These are phyloP conservation scores for Sorex maritimensis DNA, from an alignment of 2,797 vertebrate genomes.

Conservation along the genomic window DNA sequence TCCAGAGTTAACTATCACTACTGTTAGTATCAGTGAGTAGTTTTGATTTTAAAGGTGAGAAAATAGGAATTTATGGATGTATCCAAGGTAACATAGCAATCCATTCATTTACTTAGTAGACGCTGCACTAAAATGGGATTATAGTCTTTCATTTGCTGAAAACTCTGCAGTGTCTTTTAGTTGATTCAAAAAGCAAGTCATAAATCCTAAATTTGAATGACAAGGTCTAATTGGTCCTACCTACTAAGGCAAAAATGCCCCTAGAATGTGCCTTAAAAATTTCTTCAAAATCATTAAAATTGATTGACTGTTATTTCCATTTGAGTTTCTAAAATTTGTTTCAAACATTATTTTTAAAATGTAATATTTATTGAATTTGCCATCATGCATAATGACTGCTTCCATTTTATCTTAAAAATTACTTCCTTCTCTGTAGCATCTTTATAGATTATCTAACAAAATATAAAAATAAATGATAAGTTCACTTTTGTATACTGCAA, in stretches of 20 bases:
- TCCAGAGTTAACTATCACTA: neutral
- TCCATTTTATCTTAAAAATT: conserved; percentile 1
- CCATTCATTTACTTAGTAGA: neutral
- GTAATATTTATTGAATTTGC: neutral
- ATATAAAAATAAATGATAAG: neutral
- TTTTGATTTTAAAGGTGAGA: conserved; percentile 45
- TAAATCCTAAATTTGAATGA: neutral
- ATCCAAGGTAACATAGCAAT: neutral
- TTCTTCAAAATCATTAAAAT: conserved; percentile 30
- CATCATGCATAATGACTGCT: neutral
- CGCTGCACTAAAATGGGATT: neutral
- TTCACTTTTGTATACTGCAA: too few relatives aligned
- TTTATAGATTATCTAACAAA: conserved; percentile 25
- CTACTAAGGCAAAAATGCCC: neutral
- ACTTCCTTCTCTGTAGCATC: neutral
- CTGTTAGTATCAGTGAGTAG: too few relatives aligned
- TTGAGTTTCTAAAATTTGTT: neutral
- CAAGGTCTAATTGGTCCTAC: neutral
- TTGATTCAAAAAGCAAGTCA: neutral
- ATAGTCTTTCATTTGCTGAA: neutral
- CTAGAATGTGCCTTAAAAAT: conserved; percentile 26
- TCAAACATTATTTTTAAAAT: neutral
- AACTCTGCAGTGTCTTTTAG: neutral
- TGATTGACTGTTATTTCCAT: neutral
- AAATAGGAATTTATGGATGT: neutral